Evolutionary conservation across 2,797 vertebrate species (phyloP).

Genomic region (Notolabrus celidotus): DNA sequence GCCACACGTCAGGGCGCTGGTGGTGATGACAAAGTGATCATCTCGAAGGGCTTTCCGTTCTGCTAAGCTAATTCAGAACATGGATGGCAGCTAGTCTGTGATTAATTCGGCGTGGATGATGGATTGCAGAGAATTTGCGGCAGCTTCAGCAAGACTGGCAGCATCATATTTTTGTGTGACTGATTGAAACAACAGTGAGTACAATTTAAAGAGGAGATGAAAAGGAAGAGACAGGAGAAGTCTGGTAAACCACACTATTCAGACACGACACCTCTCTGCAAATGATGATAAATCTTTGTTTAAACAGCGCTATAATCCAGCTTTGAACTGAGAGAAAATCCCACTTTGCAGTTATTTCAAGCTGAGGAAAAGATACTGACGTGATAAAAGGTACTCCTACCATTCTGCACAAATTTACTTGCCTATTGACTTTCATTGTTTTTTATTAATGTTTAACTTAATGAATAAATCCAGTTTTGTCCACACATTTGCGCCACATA

Average conservation of each 20-base stretch:
- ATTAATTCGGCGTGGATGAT: constrained; percentile 79
- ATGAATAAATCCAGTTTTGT: too few species aligned
- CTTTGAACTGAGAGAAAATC: too few species aligned
- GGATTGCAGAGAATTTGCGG: constrained; percentile 62
- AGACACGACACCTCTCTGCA: neutral
- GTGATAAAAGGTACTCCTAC: too few species aligned
- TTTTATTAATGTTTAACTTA: too few species aligned
- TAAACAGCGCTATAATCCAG: neutral
- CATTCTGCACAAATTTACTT: too few species aligned
- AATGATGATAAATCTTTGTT: neutral
- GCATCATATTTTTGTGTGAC: constrained; percentile 22
- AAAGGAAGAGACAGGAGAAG: neutral
- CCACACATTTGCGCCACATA: too few species aligned
- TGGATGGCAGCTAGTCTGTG: constrained; percentile 65
- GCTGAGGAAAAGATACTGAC: too few species aligned
- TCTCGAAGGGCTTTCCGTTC: constrained; percentile 57
- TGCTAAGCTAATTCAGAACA: constrained; percentile 60
- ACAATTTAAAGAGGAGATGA: constrained; percentile 20
- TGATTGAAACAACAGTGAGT: constrained; percentile 43
- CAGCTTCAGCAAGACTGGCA: constrained; percentile 37
- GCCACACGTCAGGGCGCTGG: constrained; percentile 52
- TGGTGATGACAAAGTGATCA: constrained; percentile 77
- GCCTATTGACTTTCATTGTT: too few species aligned
- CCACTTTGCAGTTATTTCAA: neutral
- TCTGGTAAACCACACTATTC: neutral